Conservation (phyloP, 2,888 invertebrate genomes). For the Limulus polyphemus region DNA sequence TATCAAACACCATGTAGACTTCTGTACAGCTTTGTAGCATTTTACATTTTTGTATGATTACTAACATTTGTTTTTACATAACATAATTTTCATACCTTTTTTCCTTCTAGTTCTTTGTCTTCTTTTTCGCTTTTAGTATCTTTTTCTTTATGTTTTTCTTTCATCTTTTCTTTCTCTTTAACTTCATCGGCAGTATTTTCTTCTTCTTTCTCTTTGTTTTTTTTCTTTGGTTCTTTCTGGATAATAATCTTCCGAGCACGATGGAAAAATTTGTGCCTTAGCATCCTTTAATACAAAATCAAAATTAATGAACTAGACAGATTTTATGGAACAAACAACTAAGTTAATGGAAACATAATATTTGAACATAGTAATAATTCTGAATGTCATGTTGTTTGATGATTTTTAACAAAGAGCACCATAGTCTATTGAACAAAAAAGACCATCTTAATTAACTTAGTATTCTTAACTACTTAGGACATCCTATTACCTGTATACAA, state of each 20-base stretch:
- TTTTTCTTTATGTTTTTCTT: conserved; percentile 36
- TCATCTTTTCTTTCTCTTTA: conserved; percentile 20
- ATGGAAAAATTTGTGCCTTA: conserved; percentile 88
- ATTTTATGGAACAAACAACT: no score
- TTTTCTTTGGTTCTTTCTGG: conserved; percentile 50
- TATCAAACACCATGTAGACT: no score
- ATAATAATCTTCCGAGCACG: conserved; percentile 77
- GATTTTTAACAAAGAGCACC: no score
- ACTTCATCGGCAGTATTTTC: conserved; percentile 22
- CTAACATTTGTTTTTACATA: neutral
- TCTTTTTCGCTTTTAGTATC: conserved; percentile 41
- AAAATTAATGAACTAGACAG: neutral
- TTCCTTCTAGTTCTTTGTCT: conserved; percentile 32
- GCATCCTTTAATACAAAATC: conserved; percentile 46
- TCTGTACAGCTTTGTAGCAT: neutral
- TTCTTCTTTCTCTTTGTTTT: conserved; percentile 43
- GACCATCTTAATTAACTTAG: no score
- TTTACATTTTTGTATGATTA: neutral
- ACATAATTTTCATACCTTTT: conserved; percentile 44
- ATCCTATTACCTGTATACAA: no score
- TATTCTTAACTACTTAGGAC: no score
- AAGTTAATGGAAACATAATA: no score
- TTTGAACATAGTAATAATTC: no score
- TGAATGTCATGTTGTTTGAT: no score
- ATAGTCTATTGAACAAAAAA: no score